Conservation (phyloP, 1,140 invertebrate genomes). For the Sitophilus oryzae region DNA sequence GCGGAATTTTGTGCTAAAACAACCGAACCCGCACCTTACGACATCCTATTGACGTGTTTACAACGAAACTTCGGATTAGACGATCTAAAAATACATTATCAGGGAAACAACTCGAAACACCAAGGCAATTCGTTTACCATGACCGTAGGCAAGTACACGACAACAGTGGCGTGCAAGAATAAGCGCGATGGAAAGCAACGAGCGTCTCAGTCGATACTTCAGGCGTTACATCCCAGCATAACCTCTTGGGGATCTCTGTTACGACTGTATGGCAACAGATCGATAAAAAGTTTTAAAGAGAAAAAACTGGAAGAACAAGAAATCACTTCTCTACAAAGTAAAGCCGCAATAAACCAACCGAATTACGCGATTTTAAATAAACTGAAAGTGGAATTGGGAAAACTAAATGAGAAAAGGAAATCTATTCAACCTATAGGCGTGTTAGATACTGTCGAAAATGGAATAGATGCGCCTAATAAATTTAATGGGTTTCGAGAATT, state of each 20-base stretch:
- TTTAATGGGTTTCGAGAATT: too few species aligned
- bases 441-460: conserved; percentile 41
- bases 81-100: conserved; percentile 80
- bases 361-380: conserved; percentile 92
- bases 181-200: conserved; percentile 96
- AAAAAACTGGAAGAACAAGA: conserved; percentile 93
- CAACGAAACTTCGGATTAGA: conserved; percentile 88
- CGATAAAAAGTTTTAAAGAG: conserved; percentile 87
- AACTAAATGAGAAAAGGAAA: conserved; percentile 61
- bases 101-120: conserved; percentile 76
- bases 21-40: conserved; percentile 90
- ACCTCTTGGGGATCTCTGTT: conserved; percentile 91
- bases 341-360: conserved; percentile 84
- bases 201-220: conserved; percentile 91
- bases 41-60: conserved; percentile 86
- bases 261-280: conserved; percentile 86
- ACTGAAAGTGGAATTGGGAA: conserved; percentile 80
- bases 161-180: conserved; percentile 86
- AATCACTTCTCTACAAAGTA: conserved; percentile 85
- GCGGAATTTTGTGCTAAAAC: conserved; percentile 91
- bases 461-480: too few species aligned
- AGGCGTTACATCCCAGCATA: conserved; percentile 84
- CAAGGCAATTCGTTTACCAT: conserved; percentile 93
- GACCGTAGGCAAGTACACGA: conserved; percentile 87
- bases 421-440: conserved; percentile 69